phyloP scores from a whole-genome alignment of 2,113 vertebrate genomes.

The Passer domesticus region DNA sequence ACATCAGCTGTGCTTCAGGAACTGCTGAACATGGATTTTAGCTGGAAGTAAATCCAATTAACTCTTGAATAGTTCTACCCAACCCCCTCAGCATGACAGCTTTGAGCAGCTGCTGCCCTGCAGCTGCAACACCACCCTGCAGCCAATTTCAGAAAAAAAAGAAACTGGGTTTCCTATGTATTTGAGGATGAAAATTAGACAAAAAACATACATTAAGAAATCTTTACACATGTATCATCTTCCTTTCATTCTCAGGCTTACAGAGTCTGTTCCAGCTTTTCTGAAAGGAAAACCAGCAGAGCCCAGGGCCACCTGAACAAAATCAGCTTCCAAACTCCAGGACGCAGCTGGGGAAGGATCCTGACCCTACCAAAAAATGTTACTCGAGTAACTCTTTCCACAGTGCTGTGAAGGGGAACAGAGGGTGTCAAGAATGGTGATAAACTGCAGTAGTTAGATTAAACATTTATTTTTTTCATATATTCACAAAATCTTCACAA shows the following conservation, averaged over 20 bases:
- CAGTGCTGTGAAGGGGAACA: not conserved
- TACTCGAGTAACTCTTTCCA: not conserved
- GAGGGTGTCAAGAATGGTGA: constrained; percentile 45
- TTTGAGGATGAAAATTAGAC: not conserved
- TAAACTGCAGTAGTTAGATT: constrained; percentile 57
- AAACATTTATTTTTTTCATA: constrained; percentile 69
- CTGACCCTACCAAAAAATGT: not conserved
- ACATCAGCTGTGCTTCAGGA: not conserved
- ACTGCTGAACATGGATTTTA: not conserved
- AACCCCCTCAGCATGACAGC: rapidly evolving
- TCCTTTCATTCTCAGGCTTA: not conserved
- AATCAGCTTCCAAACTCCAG: not conserved
- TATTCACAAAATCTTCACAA: constrained; percentile 69
- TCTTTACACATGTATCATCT: not conserved
- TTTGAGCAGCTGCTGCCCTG: not conserved
- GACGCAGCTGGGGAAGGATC: not conserved
- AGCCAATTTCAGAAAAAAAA: rapidly evolving
- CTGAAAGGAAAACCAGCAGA: not conserved
- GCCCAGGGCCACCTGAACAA: not conserved
- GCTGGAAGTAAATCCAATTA: not conserved
- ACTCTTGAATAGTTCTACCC: not conserved
- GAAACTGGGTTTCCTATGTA: rapidly evolving
- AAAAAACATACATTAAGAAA: not conserved
- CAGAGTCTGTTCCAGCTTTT: not conserved
- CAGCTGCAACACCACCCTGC: not conserved